Evolutionary conservation across 1,140 invertebrate genomes (phyloP), one percentile per base, ranked within the genome.

Genomic region (Pachypsylla venusta): DNA sequence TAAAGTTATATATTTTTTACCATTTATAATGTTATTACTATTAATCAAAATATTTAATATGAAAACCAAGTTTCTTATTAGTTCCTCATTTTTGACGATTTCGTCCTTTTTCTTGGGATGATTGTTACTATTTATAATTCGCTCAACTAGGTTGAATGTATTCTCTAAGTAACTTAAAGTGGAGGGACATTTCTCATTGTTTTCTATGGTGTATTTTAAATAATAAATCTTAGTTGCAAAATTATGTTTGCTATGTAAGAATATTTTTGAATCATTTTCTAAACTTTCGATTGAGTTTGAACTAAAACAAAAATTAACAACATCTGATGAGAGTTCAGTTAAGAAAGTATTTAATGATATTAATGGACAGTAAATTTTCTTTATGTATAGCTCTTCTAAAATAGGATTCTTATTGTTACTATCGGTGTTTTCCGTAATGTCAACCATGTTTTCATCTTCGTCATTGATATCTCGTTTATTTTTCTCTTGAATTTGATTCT

Each of bases 11-110:
- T n/a, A n/a, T 2, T 54, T 42, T 53, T 59, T n/a, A 22, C 24
- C 28, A 13, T 28, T 28, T 26, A 22, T 28, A 22, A 48, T 26
- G 27, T 25, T 25, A 39, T 35, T 28, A 35, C 3, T 10, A 20
- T 14, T 22, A 14, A 22, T 40, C 13, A 19, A 53, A 53, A 53
- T 42, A 24, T 28, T 25, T 1, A 28, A 25, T 7, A n/a, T 19
- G 24, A 25, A 25, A 42, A 25, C 5, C 54, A 20, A 54, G 54
- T 53, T 54, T 54, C 54, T 22, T 59, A 30, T 42, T 42, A 42
- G 22, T 54, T 53, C 20, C 48, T 59, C 16, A n/a, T 1, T 35
- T 28, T 54, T 19, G 57, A 42, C 53, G 30, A 59, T 0, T 59
- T 54, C 1, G 57, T 54, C 30, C 42, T 59, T 28, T n/a, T n/a